Evolutionary conservation across 2,888 invertebrate genomes (phyloP).

Genomic region (Caenorhabditis zanzibari): DNA sequence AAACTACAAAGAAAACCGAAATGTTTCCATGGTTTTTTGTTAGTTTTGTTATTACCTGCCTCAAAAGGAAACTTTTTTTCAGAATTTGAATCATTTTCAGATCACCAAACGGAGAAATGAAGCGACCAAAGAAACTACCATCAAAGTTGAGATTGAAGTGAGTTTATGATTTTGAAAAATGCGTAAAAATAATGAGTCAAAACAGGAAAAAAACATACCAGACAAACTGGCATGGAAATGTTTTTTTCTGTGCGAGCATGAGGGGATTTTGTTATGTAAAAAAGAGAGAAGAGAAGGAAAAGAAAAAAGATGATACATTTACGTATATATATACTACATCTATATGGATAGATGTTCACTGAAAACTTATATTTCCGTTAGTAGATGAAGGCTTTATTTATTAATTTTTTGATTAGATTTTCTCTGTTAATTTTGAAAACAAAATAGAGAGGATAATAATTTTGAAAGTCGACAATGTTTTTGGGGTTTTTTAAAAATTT

Average conservation of each 20-base stretch:
- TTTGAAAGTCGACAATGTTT: too few relatives aligned
- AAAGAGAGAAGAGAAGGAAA: background rate
- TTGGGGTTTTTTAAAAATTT: too few relatives aligned
- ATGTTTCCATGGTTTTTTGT: conserved; percentile 5
- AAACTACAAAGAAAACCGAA: background rate
- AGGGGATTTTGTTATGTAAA: conserved; percentile 16
- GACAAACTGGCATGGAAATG: background rate
- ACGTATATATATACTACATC: background rate
- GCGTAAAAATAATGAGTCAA: background rate
- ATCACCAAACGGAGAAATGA: conserved; percentile 49
- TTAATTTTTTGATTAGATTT: too few relatives aligned
- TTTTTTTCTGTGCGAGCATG: conserved; percentile 5
- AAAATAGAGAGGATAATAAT: too few relatives aligned
- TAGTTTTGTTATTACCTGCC: background rate
- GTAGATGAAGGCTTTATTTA: background rate
- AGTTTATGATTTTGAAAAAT: conserved; percentile 24
- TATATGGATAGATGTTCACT: background rate
- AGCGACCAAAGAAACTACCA: conserved; percentile 59
- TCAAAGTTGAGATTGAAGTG: conserved; percentile 60
- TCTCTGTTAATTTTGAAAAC: too few relatives aligned
- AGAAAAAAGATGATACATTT: background rate
- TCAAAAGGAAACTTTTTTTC: conserved; percentile 3
- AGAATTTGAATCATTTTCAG: conserved; percentile 18
- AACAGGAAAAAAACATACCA: background rate
- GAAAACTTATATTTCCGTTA: background rate